phyloP scores from a whole-genome alignment of 2,797 vertebrate species.

The Cyclura pinguis region DNA sequence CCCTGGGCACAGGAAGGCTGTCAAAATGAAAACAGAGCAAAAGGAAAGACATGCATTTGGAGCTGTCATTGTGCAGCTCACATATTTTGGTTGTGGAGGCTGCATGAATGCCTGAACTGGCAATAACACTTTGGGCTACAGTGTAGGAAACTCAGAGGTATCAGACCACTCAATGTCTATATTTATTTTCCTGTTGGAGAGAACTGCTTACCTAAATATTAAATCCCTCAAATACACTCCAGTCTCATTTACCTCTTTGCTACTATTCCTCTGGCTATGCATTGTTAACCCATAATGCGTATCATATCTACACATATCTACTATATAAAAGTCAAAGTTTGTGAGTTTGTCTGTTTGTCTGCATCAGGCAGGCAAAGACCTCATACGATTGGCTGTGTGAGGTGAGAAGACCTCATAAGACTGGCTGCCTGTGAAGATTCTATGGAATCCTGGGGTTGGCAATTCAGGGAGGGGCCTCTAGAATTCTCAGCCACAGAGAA shows the following conservation, averaged over 20 bases:
- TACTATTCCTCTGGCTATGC: too few species aligned
- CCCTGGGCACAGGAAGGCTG: conserved; percentile 30
- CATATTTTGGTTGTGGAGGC: conserved; percentile 33
- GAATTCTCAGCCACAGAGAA: too few species aligned
- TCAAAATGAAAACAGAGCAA: conserved; percentile 35
- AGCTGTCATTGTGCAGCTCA: conserved; percentile 37
- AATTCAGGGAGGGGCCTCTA: too few species aligned
- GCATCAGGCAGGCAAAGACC: too few species aligned
- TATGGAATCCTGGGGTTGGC: too few species aligned
- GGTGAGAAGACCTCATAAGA: too few species aligned
- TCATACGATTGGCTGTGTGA: too few species aligned
- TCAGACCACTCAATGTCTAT: conserved; percentile 36
- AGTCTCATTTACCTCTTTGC: background rate
- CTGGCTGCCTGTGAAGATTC: too few species aligned
- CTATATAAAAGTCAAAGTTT: too few species aligned
- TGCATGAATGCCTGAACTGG: conserved; percentile 59
- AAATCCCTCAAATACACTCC: background rate
- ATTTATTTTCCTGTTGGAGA: conserved; percentile 48
- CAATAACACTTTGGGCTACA: conserved; percentile 40
- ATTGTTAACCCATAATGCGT: background rate
- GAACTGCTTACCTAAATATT: background rate
- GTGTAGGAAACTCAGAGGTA: conserved; percentile 52
- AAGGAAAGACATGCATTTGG: conserved; percentile 35
- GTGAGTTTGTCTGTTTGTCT: too few species aligned
- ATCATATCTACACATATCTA: too few species aligned